Evolutionary conservation across 2,113 vertebrate species (phyloP).

Genomic region (Cottus gobio): DNA sequence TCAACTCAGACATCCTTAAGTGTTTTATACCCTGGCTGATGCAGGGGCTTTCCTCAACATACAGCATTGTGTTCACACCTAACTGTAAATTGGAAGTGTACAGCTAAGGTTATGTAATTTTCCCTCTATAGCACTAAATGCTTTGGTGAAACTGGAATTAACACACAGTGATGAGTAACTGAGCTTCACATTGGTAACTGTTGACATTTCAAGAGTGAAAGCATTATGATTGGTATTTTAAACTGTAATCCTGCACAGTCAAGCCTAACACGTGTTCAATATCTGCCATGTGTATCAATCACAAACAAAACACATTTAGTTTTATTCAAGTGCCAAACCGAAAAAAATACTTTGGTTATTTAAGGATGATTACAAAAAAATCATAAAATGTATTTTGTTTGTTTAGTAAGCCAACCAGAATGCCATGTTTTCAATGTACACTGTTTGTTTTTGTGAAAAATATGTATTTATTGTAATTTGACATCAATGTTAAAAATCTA

Average conservation of each 20-base stretch:
- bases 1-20: slow-evolving; percentile 19
- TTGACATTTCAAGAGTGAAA: slow-evolving; percentile 47
- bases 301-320: neutral
- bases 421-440: neutral
- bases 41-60: slow-evolving; percentile 34
- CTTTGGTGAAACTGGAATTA: slow-evolving; percentile 72
- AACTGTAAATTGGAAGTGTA: slow-evolving; percentile 56
- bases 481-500: neutral
- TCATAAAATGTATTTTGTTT: neutral
- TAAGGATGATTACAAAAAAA: neutral
- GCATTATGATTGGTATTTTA: neutral
- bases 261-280: neutral
- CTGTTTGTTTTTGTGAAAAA: neutral
- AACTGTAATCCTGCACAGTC: neutral
- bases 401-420: neutral
- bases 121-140: neutral
- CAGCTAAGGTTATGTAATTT: slow-evolving; percentile 33
- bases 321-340: neutral
- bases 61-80: neutral
- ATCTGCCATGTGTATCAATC: neutral
- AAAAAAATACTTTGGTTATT: neutral
- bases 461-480: neutral
- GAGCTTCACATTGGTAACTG: neutral
- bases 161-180: slow-evolving; percentile 32
- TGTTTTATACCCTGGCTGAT: slow-evolving; percentile 60